A percentile compares a stretch with the other conserved stretches of the same genome.
Conservation (phyloP, 1,140 invertebrate species). For the Drosophila jambulina region DNA sequence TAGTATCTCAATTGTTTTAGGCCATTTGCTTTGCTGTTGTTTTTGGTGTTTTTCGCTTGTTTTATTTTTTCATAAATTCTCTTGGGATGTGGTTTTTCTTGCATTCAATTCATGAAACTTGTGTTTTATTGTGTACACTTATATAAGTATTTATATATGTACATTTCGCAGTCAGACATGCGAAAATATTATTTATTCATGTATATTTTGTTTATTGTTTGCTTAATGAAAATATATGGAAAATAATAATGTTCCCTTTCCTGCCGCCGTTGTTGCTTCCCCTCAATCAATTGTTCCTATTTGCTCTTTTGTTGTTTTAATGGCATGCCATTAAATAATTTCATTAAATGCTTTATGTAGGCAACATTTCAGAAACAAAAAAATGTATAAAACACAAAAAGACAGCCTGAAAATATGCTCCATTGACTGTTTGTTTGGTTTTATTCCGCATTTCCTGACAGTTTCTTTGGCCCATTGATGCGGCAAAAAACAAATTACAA, state of each 20-base stretch:
- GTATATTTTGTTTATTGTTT: slow-evolving; percentile 46
- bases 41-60: slow-evolving; percentile 24
- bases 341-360: slow-evolving; percentile 76
- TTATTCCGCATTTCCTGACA: slow-evolving; percentile 32
- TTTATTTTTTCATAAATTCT: slow-evolving; percentile 44
- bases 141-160: slow-evolving; percentile 61
- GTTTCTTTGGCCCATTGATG: slow-evolving; percentile 56
- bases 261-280: slow-evolving; percentile 12
- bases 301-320: slow-evolving; percentile 74
- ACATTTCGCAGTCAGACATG: slow-evolving; percentile 57
- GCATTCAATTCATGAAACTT: slow-evolving; percentile 66
- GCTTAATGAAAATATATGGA: slow-evolving; percentile 45
- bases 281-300: slow-evolving; percentile 51
- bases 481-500: slow-evolving; percentile 2
- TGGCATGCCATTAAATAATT: slow-evolving; percentile 80
- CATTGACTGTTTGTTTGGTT: slow-evolving; percentile 54
- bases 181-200: slow-evolving; percentile 70
- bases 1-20: slow-evolving; percentile 59
- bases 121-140: slow-evolving; percentile 45
- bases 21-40: slow-evolving; percentile 28
- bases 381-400: too few relatives aligned
- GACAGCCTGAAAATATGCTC: slow-evolving; percentile 56
- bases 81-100: slow-evolving; percentile 34
- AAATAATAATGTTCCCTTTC: slow-evolving; percentile 39
- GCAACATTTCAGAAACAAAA: slow-evolving; percentile 31